Evolutionary conservation across 2,888 invertebrate species (phyloP).

Genomic region (Trachelus iudaicus): DNA sequence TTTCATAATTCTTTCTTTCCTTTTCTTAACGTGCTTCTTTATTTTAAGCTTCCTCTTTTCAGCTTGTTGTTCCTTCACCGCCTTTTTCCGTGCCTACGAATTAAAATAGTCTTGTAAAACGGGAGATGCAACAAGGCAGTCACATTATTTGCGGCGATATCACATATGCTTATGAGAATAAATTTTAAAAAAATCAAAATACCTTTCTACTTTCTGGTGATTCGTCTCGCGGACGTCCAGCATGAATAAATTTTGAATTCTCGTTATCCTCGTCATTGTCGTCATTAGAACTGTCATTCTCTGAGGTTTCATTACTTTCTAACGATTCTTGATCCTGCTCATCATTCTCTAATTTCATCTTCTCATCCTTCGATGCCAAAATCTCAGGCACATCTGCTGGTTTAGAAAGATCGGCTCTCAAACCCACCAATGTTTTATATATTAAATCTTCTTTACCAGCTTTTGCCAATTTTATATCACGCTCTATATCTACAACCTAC

Average conservation of each 20-base stretch:
- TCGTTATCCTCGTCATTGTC: slow-evolving; percentile 44
- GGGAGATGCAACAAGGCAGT: not conserved
- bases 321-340: slow-evolving; percentile 46
- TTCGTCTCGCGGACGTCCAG: slow-evolving; percentile 81
- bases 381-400: slow-evolving; percentile 76
- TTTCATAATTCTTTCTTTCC: slow-evolving; percentile 77
- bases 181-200: not conserved
- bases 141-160: slow-evolving; percentile 3
- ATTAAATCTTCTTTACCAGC: slow-evolving; percentile 79
- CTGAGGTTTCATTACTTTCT: slow-evolving; percentile 46
- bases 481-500: slow-evolving; percentile 84
- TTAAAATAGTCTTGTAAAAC: slow-evolving; percentile 16
- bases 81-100: slow-evolving; percentile 81
- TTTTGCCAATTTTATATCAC: slow-evolving; percentile 86
- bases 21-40: slow-evolving; percentile 94
- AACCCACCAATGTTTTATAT: slow-evolving; percentile 88
- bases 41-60: slow-evolving; percentile 90
- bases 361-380: slow-evolving; percentile 57
- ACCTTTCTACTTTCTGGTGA: slow-evolving; percentile 81
- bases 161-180: not conserved
- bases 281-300: slow-evolving; percentile 26
- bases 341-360: slow-evolving; percentile 29
- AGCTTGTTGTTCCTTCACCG: slow-evolving; percentile 87
- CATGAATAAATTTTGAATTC: slow-evolving; percentile 71
- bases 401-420: slow-evolving; percentile 83